Evolutionary conservation across 2,797 vertebrate genomes (phyloP).

Genomic region (Dryobates pubescens): DNA sequence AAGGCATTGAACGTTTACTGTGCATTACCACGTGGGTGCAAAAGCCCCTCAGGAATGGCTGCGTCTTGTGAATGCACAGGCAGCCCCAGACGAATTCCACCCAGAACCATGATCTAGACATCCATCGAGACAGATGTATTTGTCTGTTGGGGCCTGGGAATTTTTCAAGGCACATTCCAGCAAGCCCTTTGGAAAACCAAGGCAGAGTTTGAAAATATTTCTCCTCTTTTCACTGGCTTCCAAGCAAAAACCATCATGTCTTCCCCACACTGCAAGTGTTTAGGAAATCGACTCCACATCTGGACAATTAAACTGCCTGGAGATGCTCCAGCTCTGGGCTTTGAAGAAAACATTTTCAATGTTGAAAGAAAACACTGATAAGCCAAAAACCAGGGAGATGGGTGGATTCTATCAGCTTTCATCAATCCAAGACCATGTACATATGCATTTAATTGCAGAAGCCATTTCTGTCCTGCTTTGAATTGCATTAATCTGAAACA

Average conservation of each 20-base stretch:
- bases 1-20: not conserved
- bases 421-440: slow-evolving; percentile 17
- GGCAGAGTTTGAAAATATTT: slow-evolving; percentile 20
- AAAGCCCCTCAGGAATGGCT: not conserved
- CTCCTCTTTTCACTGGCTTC: slow-evolving; percentile 31
- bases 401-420: slow-evolving; percentile 37
- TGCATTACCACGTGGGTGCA: not conserved
- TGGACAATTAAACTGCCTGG: slow-evolving; percentile 36
- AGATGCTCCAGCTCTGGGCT: not conserved
- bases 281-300: slow-evolving; percentile 30
- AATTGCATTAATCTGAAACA: slow-evolving; percentile 36
- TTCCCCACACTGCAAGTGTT: not conserved
- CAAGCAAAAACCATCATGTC: slow-evolving; percentile 20
- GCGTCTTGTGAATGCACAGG: not conserved
- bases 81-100: not conserved
- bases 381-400: slow-evolving; percentile 31
- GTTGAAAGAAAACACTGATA: slow-evolving; percentile 53
- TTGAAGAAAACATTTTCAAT: slow-evolving; percentile 43
- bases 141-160: slow-evolving; percentile 24
- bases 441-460: slow-evolving; percentile 49
- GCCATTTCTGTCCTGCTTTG: slow-evolving; percentile 43
- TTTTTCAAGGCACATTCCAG: slow-evolving; percentile 33
- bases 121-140: not conserved
- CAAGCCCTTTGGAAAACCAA: not conserved
- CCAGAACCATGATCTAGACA: not conserved